Base-by-base conservation (phyloP, 1,140 invertebrate species). In the Bombus confusus region DNA sequence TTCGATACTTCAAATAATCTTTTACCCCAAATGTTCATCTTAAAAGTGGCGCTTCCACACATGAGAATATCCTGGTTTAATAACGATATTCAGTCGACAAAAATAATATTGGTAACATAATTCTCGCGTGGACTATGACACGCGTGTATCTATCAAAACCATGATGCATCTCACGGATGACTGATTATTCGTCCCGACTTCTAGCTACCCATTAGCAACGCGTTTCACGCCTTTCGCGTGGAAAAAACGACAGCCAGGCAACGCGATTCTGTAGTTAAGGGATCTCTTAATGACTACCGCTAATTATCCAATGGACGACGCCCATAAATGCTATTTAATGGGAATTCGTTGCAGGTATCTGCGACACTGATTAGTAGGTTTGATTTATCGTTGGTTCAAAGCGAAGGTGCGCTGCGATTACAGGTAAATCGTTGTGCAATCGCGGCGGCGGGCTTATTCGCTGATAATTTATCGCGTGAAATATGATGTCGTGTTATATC, bases 11-110 rank as follows among this genome's bases (percentile, higher is more conserved):
- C 18, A 22, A 22, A 52, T 52, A 22, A 52, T 18, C 18, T 52
- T 52, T 22, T 52, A 18, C 18, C 18, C 18, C 18, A 5, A 52
- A 52, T 52, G 28, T n/a, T 62, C 10, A 13, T n/a, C 3, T 22
- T 52, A n/a, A 62, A n/a, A n/a, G n/a, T 62, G 25, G 10, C n/a
- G n/a, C n/a, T 0, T 31, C n/a, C 13, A 31, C 3, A 31, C 13
- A 22, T 41, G 72, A 43, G 25, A 15, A 66, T n/a, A 31, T 28
- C 22, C 64, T 10, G 75, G 41, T 66, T 76, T 90, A 91, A 91
- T 91, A 87, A 91, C 64, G 85, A 90, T 90, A 86, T 91, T 91
- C 88, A 90, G 77, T 57, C 75, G 62, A 83, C 28, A 72, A 86
- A 78, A 78, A 84, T 39, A 12, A 59, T 39, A 37, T 57, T 37